Base-by-base conservation (phyloP, 2,888 invertebrate genomes). In the Caenorhabditis zanzibari region DNA sequence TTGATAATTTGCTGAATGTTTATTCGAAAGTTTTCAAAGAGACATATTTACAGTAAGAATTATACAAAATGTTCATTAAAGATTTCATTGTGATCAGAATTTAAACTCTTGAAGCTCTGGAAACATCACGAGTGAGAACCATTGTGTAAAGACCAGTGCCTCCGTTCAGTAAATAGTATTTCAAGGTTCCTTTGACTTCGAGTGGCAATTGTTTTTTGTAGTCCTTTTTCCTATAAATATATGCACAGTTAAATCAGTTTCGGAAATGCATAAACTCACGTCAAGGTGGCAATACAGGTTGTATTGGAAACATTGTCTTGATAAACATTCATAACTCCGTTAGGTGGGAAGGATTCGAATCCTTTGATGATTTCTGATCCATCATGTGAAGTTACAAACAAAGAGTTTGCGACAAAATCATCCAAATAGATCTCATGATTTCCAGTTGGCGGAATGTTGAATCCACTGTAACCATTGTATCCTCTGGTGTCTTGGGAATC, bases 81-180 rank as follows among this genome's bases (percentile, higher is more conserved):
- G 3, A 10, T 14, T 24, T 41, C 7, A 38, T n/a, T n/a, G n/a
- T n/a, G n/a, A 38, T 38, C 24, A n/a, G 26, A 61, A n/a, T n/a
- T n/a, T n/a, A n/a, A n/a, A n/a, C 47, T 73, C 72, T 32, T 10
- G 47, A 44, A 49, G 72, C 61, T 73, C 74, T 74, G 56, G 74
- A 56, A 26, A 44, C 56, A 35, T 75, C 75, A 2, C 75, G 52
- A 24, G 75, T 66, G 66, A 75, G 16, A 9, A 38, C 16, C 75
- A 75, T 75, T n/a, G 47, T 58, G 5, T 7, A n/a, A n/a, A n/a
- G 22, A 7, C 66, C 75, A 32, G 19, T 9, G n/a, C n/a, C n/a
- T 56, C 75, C 75, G 9, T 7, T 16, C 16, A 75, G 14, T 7
- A 14, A 66, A 35, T 75, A 75, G 58, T 44, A 66, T 24, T 75